Percentiles rank a stretch among this genome's conserved stretches.
Conservation (phyloP, 2,113 vertebrate species). For the Orientallactaga bullata region DNA sequence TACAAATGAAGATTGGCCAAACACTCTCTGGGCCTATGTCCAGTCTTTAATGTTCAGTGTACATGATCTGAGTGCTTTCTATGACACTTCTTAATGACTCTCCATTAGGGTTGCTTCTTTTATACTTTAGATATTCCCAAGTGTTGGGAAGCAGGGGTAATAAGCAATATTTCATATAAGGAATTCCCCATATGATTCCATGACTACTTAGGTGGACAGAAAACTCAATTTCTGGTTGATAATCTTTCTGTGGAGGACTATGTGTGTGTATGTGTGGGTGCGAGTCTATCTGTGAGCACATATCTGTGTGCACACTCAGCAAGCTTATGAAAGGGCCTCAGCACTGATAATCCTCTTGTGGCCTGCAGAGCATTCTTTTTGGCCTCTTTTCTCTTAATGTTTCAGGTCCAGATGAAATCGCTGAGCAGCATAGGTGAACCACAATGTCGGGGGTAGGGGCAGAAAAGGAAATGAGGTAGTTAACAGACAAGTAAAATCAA, state of each 20-base stretch:
- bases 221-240: neutral
- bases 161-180: neutral
- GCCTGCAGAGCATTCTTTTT: neutral
- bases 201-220: neutral
- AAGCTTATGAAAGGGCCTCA: neutral
- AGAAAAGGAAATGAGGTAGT: neutral
- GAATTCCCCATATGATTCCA: conserved; percentile 11
- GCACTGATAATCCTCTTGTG: neutral
- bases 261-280: neutral
- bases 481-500: neutral
- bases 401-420: conserved; percentile 47
- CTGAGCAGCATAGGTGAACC: neutral
- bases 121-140: neutral
- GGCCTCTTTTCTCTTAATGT: neutral
- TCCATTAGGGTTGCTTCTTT: neutral
- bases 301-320: accelerated
- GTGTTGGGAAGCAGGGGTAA: neutral
- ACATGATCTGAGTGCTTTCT: neutral
- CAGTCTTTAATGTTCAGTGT: neutral
- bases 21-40: neutral
- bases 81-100: conserved; percentile 5
- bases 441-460: neutral
- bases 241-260: neutral
- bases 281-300: accelerated
- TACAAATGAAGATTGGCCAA: neutral